Percentiles rank a stretch among this genome's conserved stretches.
Evolutionary conservation across 2,113 vertebrate species (phyloP).

Genomic region (Misgurnus anguillicaudatus): DNA sequence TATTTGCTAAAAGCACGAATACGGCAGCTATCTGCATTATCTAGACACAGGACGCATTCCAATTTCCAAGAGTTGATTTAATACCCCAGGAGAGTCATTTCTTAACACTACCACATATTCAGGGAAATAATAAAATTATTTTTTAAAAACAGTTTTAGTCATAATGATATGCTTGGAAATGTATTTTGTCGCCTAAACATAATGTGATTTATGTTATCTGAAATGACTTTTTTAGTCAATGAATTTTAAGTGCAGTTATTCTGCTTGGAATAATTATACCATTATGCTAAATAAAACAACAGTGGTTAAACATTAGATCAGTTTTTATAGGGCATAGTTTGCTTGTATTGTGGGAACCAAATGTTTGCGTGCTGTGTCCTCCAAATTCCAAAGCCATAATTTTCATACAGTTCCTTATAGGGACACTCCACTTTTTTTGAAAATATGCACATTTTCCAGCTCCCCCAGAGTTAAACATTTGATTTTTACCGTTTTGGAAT

Average conservation of each 20-base stretch:
- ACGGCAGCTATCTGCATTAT: neutral
- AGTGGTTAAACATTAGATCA: neutral
- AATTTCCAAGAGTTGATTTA: slow-evolving; percentile 10
- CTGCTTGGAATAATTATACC: neutral
- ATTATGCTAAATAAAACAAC: neutral
- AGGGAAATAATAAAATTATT: neutral
- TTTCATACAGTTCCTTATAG: no score
- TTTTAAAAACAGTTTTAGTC: neutral
- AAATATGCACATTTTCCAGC: no score
- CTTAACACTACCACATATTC: neutral
- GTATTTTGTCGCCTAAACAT: neutral
- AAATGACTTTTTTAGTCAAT: neutral
- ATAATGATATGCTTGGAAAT: neutral
- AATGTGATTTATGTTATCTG: neutral
- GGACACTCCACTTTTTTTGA: no score
- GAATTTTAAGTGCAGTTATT: neutral
- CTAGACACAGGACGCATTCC: neutral
- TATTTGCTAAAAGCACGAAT: neutral
- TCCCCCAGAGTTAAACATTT: no score
- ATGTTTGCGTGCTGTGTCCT: no score
- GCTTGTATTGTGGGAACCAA: neutral
- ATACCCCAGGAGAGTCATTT: neutral
- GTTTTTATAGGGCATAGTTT: neutral
- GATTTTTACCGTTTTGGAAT: no score
- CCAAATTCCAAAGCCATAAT: no score